Conservation (phyloP, 2,797 vertebrate species). For the Clarias fuscus region DNA sequence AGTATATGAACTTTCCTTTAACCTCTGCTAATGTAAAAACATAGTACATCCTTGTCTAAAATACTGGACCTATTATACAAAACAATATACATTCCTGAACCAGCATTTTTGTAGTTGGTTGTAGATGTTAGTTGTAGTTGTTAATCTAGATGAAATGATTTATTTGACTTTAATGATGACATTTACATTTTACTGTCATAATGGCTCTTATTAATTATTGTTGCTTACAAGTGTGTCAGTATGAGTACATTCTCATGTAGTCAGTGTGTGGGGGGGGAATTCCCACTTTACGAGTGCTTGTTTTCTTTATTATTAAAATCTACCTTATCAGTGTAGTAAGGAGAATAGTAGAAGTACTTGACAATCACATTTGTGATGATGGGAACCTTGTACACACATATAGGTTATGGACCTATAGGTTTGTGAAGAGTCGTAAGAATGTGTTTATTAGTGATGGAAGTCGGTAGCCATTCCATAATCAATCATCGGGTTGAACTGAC, state of each 20-base stretch:
- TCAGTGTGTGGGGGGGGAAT: background rate
- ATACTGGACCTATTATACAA: constrained; percentile 44
- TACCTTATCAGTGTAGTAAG: background rate
- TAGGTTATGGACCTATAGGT: background rate
- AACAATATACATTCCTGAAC: constrained; percentile 31
- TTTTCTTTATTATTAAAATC: background rate
- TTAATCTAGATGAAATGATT: constrained; percentile 18
- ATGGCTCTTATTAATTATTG: background rate
- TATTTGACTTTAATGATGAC: background rate
- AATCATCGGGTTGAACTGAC: no score
- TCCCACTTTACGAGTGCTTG: background rate
- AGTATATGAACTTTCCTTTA: constrained; percentile 18
- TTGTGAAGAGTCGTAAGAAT: background rate
- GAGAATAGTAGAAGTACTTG: background rate
- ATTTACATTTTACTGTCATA: background rate
- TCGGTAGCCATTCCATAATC: no score
- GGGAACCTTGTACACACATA: background rate
- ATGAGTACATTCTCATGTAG: background rate
- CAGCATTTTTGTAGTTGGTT: constrained; percentile 18
- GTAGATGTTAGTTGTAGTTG: constrained; percentile 17
- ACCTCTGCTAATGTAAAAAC: constrained; percentile 18
- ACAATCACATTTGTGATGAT: background rate
- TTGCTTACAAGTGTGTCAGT: background rate
- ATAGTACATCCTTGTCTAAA: constrained; percentile 31
- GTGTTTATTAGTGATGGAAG: no score